These are phyloP conservation scores for Polyploca ridens DNA, from an alignment of 2,888 invertebrate species.

Conservation along the genomic window DNA sequence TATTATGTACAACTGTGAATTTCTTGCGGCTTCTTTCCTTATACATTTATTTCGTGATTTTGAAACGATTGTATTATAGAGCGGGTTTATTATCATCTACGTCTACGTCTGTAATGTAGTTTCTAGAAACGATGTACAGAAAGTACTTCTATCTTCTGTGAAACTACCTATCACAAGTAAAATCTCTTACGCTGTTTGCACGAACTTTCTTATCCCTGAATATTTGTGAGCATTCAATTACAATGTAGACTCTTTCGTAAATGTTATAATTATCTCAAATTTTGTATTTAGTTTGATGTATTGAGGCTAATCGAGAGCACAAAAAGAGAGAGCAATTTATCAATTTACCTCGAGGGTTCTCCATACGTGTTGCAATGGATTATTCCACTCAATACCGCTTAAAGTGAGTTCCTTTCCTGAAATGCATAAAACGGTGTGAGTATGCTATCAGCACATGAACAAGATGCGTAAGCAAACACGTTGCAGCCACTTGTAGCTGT, in stretches of 20 bases:
- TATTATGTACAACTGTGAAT: background rate
- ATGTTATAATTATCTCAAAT: background rate
- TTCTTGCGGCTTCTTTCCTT: background rate
- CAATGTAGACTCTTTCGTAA: background rate
- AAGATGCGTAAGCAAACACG: slow-evolving; percentile 6
- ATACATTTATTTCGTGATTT: background rate
- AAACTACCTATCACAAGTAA: too few species aligned
- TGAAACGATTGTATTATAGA: background rate
- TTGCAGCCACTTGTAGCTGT: slow-evolving; percentile 1
- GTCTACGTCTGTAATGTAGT: background rate
- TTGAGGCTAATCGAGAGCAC: background rate
- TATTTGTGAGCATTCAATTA: background rate
- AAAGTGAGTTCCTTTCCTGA: background rate
- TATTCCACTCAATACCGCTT: background rate
- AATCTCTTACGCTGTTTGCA: too few species aligned
- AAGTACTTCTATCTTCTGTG: too few species aligned
- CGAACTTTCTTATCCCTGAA: too few species aligned
- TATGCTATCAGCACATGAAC: background rate
- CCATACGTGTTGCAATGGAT: background rate
- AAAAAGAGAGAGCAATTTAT: background rate
- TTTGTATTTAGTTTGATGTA: background rate
- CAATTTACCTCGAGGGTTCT: background rate
- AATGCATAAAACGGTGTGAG: background rate
- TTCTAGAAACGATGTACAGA: too few species aligned
- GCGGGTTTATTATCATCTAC: background rate